Percentiles rank a stretch among this genome's conserved stretches.
phyloP scores from a whole-genome alignment of 2,797 vertebrate species.

The Caiman crocodilus region DNA sequence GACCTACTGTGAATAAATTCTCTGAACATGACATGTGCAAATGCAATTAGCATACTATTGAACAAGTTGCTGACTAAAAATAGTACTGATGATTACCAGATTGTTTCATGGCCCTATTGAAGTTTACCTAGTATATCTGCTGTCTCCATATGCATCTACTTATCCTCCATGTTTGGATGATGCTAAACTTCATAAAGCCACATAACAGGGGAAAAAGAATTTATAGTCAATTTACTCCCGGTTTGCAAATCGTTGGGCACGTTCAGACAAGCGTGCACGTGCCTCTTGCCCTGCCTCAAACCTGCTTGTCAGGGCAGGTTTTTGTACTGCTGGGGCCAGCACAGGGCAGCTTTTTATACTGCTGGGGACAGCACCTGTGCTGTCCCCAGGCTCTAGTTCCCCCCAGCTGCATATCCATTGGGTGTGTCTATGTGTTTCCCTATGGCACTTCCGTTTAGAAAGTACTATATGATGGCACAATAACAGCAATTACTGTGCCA shows the following conservation, averaged over 20 bases:
- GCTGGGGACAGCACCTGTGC: too few species aligned
- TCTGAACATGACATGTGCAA: not conserved
- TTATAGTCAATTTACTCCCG: not conserved
- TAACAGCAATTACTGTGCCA: too few species aligned
- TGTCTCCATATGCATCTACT: not conserved
- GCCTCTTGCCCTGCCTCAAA: too few species aligned
- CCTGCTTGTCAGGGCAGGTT: too few species aligned
- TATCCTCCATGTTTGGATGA: not conserved
- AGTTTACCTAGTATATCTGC: not conserved
- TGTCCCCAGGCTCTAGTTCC: too few species aligned
- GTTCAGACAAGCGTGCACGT: too few species aligned
- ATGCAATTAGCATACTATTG: not conserved
- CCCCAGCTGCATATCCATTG: too few species aligned
- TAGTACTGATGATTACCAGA: not conserved
- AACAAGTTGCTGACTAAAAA: conserved; percentile 1
- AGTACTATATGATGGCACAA: too few species aligned
- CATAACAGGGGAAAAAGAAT: not conserved
- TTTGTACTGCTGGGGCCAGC: too few species aligned
- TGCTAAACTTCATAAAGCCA: not conserved
- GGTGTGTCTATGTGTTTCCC: too few species aligned
- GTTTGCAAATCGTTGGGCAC: not conserved
- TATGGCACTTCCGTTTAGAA: too few species aligned
- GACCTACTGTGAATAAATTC: conserved; percentile 17
- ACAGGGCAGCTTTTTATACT: too few species aligned
- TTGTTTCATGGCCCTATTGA: not conserved